Conservation (phyloP, 1,140 invertebrate genomes). For the honey bee (Apis mellifera) region DNA sequence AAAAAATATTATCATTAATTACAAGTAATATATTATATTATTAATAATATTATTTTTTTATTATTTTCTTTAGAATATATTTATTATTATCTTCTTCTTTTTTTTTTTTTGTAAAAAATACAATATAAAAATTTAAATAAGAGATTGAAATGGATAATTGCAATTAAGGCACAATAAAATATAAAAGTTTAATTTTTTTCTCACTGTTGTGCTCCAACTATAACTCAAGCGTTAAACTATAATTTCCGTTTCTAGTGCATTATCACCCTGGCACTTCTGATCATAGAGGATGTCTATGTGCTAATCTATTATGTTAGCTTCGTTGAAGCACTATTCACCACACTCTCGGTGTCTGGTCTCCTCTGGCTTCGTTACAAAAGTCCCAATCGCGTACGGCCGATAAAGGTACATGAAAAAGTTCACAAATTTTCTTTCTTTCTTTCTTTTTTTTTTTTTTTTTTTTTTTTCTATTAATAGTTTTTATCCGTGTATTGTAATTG, state of each 20-base stretch:
- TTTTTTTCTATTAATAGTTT: neutral
- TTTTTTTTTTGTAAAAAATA: neutral
- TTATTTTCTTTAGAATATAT: too few species aligned
- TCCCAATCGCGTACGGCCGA: conserved; percentile 91
- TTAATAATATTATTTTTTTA: too few species aligned
- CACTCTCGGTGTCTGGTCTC: conserved; percentile 93
- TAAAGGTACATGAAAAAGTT: conserved; percentile 86
- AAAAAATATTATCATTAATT: too few species aligned
- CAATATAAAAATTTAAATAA: neutral
- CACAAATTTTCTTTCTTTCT: neutral
- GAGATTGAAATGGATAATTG: neutral
- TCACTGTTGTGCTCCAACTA: conserved; percentile 32
- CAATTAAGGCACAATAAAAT: neutral
- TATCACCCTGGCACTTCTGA: conserved; percentile 92
- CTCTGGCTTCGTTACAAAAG: conserved; percentile 92
- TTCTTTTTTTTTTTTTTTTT: too few species aligned
- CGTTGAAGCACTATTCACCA: conserved; percentile 95
- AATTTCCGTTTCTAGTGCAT: conserved; percentile 84
- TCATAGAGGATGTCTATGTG: conserved; percentile 91
- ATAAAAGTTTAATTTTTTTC: conserved; percentile 6
- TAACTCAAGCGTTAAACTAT: conserved; percentile 58
- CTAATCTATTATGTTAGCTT: conserved; percentile 97
- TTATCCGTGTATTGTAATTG: neutral
- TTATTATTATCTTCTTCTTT: neutral
- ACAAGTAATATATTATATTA: too few species aligned